Evolutionary conservation across 2,888 invertebrate genomes (phyloP), one percentile per base, ranked within the genome.

Genomic region (Dicycla oo): DNA sequence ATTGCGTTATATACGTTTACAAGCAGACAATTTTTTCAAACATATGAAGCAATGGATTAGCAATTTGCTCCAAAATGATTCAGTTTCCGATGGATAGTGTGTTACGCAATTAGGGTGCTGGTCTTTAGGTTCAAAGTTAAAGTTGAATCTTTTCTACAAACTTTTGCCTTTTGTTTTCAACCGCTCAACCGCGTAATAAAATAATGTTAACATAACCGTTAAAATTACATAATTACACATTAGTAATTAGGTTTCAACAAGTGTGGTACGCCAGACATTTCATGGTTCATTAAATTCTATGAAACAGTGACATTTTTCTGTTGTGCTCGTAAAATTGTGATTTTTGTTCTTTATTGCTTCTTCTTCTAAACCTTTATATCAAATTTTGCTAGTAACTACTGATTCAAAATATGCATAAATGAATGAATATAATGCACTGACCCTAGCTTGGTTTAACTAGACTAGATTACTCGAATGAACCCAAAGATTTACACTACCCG

Each of bases 201-300:
- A 64, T n/a, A 56, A 26, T 67, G 70, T 64, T 70, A 58, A 62
- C 57, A 56, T 75, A 13, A 56, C 43, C 49, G 75, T 80, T 69
- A 53, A 40, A 66, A 70, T 79, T 64, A 61, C 76, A 61, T 75
- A 79, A 75, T 70, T 49, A 67, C 63, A 54, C 54, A 53, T 64
- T 54, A 30, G 76, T 67, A 79, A 75, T 75, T 38, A 70, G 26
- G 47, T 67, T 76, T 49, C 23, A 58, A 70, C 53, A 30, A 76
- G 64, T 64, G 66, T 64, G 47, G 53, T 60, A 47, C 40, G 64
- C 30, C 40, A 75, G 66, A 78, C 66, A 69, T 69, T 75, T 75
- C 76, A 80, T 67, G 81, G 70, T 69, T 64, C 43, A 64, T 80
- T 80, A 64, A 40, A 40, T 43, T 23, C 30, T 38, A 23, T 76